A percentile compares a stretch with the other conserved stretches of the same genome.
Evolutionary conservation across 2,113 vertebrate species (phyloP).

Genomic region (Nothocercus julius): DNA sequence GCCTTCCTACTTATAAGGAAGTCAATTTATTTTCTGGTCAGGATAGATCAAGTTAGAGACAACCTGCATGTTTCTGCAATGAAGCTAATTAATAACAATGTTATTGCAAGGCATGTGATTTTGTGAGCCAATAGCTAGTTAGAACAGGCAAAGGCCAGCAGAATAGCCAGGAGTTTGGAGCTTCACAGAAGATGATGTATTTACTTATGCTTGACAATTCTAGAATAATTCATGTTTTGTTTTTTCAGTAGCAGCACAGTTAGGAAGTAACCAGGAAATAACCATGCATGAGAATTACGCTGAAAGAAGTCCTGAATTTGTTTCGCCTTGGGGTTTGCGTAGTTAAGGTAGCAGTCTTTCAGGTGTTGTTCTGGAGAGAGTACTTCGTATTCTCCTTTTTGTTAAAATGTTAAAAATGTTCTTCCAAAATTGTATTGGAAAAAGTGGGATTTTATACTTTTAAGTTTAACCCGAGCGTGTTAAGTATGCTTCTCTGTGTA

Average conservation of each 20-base stretch:
- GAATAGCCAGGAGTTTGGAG: not conserved
- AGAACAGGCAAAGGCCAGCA: not conserved
- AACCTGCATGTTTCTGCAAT: conserved; percentile 35
- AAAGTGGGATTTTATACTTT: not conserved
- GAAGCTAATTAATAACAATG: conserved; percentile 33
- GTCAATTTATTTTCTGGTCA: conserved; percentile 49
- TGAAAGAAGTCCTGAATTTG: not conserved
- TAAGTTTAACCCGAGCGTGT: not conserved
- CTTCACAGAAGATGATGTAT: not conserved
- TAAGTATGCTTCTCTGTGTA: not conserved
- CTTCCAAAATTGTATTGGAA: not conserved
- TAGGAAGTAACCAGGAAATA: not conserved
- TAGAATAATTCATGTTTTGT: not conserved
- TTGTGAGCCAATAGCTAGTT: not conserved
- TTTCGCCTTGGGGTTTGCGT: not conserved
- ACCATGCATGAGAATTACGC: not conserved
- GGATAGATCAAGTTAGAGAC: conserved; percentile 46
- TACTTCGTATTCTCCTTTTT: not conserved
- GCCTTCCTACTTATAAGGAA: conserved; percentile 29
- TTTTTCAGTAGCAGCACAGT: not conserved
- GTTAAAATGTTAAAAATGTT: not conserved
- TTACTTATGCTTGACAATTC: not conserved
- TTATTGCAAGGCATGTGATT: conserved; percentile 25
- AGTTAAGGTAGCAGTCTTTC: not conserved
- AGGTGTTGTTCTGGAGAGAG: not conserved